Conservation (phyloP, 1,140 invertebrate genomes). For the Sitophilus oryzae region DNA sequence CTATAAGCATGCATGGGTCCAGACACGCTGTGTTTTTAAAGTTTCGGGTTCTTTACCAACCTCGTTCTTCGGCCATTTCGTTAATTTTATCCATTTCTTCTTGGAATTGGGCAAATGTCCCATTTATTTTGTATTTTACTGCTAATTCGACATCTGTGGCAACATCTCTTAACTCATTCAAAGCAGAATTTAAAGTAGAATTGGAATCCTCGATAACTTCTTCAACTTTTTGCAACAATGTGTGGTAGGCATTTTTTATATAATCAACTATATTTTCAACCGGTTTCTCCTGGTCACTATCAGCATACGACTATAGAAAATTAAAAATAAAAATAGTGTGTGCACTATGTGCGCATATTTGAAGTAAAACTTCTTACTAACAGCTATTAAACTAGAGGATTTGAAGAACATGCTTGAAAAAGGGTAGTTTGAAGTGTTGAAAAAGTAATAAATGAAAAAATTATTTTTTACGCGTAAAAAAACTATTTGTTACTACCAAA, state of each 20-base stretch:
- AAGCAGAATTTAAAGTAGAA: constrained; percentile 2
- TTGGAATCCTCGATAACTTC: constrained; percentile 8
- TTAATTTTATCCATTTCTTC: constrained; percentile 15
- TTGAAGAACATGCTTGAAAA: no score
- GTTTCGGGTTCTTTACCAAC: background rate
- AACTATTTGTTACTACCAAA: no score
- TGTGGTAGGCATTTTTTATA: constrained; percentile 9
- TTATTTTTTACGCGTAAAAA: no score
- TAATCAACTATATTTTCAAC: constrained; percentile 4
- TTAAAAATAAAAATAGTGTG: no score
- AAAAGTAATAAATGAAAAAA: no score
- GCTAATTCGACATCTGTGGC: constrained; percentile 7
- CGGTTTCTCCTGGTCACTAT: no score
- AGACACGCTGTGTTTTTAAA: background rate
- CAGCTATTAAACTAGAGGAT: no score
- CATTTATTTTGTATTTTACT: constrained; percentile 3
- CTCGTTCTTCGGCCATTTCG: constrained; percentile 9
- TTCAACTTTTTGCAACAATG: constrained; percentile 5
- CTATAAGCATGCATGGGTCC: no score
- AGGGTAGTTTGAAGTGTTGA: no score
- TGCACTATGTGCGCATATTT: no score
- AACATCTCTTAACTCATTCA: background rate
- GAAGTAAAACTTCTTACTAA: no score
- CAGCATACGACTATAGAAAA: no score
- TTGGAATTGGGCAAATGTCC: constrained; percentile 4